Percentiles rank a stretch among this genome's conserved stretches.
phyloP scores from a whole-genome alignment of 2,888 invertebrate genomes.

The Protophormia terraenovae region DNA sequence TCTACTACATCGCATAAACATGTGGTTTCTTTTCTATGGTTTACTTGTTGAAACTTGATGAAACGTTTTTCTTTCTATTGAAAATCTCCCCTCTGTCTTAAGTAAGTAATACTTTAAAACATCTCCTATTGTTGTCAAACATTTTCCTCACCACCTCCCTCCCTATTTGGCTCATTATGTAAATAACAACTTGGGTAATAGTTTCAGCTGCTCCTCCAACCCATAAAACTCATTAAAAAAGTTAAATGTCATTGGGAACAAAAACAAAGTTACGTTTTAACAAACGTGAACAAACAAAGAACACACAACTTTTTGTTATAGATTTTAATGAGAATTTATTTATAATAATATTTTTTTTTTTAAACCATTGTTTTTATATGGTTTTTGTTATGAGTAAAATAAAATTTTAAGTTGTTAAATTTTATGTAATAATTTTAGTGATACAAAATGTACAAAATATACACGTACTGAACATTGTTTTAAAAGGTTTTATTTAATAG shows the following conservation, averaged over 20 bases:
- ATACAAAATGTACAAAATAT: neutral
- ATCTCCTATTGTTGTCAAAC: neutral
- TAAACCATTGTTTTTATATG: neutral
- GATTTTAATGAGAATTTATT: constrained; percentile 16
- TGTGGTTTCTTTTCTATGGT: neutral
- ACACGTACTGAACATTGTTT: neutral
- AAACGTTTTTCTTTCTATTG: neutral
- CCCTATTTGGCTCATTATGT: neutral
- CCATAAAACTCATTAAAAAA: neutral
- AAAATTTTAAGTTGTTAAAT: constrained; percentile 6
- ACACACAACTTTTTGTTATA: neutral
- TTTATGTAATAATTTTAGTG: constrained; percentile 3
- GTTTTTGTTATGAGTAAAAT: neutral
- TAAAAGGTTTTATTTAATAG: neutral
- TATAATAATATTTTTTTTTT: neutral
- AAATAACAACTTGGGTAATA: neutral
- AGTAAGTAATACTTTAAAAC: neutral
- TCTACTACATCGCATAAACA: neutral
- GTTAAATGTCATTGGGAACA: neutral
- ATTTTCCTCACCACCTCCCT: neutral
- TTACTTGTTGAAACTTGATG: neutral
- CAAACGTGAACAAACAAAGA: neutral
- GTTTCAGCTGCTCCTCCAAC: neutral
- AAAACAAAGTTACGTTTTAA: neutral
- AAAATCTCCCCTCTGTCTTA: neutral